phyloP scores from a whole-genome alignment of 2,113 vertebrate genomes.

The Pogona vitticeps region DNA sequence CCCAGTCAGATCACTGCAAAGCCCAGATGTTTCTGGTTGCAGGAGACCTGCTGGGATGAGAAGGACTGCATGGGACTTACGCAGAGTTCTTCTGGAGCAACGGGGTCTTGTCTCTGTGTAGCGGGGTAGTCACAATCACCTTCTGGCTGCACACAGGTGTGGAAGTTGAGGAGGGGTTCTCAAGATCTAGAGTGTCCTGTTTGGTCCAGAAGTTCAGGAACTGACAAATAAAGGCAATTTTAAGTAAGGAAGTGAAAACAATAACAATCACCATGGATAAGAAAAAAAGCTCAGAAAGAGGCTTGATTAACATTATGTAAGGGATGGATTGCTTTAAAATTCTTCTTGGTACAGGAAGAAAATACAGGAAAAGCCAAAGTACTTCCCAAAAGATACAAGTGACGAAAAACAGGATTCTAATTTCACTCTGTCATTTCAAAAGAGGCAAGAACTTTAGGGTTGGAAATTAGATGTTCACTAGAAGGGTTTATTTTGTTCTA shows the following conservation, averaged over 20 bases:
- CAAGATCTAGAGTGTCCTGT: slow-evolving; percentile 90
- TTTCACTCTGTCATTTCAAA: neutral
- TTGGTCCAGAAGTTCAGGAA: slow-evolving; percentile 98
- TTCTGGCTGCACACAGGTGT: slow-evolving; percentile 98
- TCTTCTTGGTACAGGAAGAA: neutral
- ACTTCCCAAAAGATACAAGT: too few relatives aligned
- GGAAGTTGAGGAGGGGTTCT: slow-evolving; percentile 94
- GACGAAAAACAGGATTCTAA: neutral
- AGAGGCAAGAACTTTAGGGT: neutral
- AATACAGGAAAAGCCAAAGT: neutral
- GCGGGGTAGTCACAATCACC: slow-evolving; percentile 89
- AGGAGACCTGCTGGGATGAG: too few relatives aligned
- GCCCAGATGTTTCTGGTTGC: too few relatives aligned
- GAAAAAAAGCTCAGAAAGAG: neutral
- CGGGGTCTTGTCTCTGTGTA: slow-evolving; percentile 96
- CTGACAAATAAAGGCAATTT: slow-evolving; percentile 70
- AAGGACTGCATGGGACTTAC: slow-evolving; percentile 73
- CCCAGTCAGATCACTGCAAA: neutral
- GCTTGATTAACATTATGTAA: neutral
- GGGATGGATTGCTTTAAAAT: neutral
- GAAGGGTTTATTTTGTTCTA: too few relatives aligned
- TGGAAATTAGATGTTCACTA: too few relatives aligned
- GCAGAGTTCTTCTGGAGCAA: slow-evolving; percentile 88
- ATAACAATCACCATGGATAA: neutral
- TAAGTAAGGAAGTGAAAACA: neutral